A percentile compares a stretch with the other conserved stretches of the same genome.
Evolutionary conservation across 2,888 invertebrate genomes (phyloP).

Genomic region (Andrena dorsata): DNA sequence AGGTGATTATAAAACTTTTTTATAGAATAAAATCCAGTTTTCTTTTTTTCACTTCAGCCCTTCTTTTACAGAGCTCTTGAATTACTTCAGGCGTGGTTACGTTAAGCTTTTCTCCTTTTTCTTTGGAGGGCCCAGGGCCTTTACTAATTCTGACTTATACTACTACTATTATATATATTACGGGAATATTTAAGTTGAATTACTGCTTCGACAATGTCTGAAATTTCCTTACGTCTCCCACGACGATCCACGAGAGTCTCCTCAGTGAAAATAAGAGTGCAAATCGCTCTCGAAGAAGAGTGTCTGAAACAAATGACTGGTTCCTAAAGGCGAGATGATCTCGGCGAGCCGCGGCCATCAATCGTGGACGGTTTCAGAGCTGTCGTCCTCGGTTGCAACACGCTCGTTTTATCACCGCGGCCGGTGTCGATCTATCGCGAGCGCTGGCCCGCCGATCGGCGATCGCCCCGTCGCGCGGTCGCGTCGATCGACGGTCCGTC

Average conservation of each 20-base stretch:
- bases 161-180: too few species aligned
- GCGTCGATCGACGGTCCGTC: slow-evolving; percentile 30
- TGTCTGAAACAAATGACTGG: slow-evolving; percentile 16
- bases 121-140: too few species aligned
- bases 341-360: background rate
- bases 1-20: too few species aligned
- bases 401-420: slow-evolving; percentile 15
- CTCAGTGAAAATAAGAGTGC: background rate
- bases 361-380: slow-evolving; percentile 10
- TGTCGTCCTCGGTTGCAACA: slow-evolving; percentile 10
- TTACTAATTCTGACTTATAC: too few species aligned
- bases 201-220: too few species aligned
- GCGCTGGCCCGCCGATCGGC: background rate
- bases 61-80: too few species aligned
- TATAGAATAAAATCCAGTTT: too few species aligned
- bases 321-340: slow-evolving; percentile 20
- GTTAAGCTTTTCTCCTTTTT: too few species aligned
- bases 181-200: too few species aligned
- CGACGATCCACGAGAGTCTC: background rate
- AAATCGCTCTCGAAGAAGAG: slow-evolving; percentile 1
- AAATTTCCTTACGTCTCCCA: too few species aligned
- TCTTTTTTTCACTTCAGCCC: too few species aligned
- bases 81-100: too few species aligned
- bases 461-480: slow-evolving; percentile 11
- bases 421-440: slow-evolving; percentile 24